Conservation (phyloP, 2,113 vertebrate species). For the Thinocorus orbignyianus region DNA sequence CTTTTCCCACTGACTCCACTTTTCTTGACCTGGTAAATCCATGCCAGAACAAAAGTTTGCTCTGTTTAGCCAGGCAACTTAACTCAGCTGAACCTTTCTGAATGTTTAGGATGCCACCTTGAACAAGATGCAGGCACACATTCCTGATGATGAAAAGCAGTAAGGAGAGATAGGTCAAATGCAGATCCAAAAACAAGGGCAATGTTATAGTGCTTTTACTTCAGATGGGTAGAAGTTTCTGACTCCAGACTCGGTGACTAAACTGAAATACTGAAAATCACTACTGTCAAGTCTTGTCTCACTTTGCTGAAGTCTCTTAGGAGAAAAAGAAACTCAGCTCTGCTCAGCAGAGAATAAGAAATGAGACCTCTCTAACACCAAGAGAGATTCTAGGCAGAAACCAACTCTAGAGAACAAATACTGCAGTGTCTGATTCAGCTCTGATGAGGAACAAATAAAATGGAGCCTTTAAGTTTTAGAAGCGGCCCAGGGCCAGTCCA, state of each 20-base stretch:
- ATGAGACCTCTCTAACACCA: neutral
- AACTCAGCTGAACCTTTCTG: neutral
- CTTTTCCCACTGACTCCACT: neutral
- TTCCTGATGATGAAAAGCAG: neutral
- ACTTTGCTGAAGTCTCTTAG: neutral
- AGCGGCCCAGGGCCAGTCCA: neutral
- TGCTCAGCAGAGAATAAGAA: neutral
- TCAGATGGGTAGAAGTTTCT: neutral
- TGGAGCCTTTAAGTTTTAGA: neutral
- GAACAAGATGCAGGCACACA: neutral
- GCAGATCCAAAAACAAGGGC: neutral
- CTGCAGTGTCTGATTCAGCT: neutral
- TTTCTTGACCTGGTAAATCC: neutral
- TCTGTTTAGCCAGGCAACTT: neutral
- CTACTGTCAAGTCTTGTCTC: neutral
- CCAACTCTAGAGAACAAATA: neutral
- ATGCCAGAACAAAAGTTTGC: neutral
- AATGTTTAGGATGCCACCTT: neutral
- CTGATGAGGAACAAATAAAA: neutral
- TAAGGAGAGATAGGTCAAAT: neutral
- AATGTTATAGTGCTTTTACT: neutral
- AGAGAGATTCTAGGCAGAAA: neutral
- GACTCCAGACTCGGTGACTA: neutral
- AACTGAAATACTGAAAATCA: neutral
- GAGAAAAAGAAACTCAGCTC: neutral